Base-by-base conservation (phyloP, 2,888 invertebrate genomes). In the Leptopilina drosophilae region DNA sequence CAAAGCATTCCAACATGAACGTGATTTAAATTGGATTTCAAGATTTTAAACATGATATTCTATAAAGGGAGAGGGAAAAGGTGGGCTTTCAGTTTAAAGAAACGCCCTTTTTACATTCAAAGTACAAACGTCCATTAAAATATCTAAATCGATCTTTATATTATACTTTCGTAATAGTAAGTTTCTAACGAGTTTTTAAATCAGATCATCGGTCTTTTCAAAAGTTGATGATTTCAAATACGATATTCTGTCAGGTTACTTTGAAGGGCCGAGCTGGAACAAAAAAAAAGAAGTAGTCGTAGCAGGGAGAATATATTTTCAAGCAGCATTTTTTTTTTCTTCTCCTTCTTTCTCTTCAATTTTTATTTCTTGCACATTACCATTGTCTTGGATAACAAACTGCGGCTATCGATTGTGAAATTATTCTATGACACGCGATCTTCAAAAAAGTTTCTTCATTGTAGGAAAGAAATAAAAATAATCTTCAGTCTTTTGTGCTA, bases 341-440 rank as follows among this genome's bases (percentile, higher is more conserved):
- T 49, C 3, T 49, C 7, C 1, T 46, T 46, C 46, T 46, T 46
- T 33, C 33, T 46, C 9, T 46, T 46, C 46, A 7, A 46, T 46
- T 46, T 46, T 46, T 49, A 12, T 49, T 49, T 49, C 11, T 56
- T 53, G 56, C 56, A 73, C 56, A 73, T 73, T 73, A 73, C 26
- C 33, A 56, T 53, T 56, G 56, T 33, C 33, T 40, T 62, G 73
- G 56, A 33, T 33, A 53, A 73, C 53, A 26, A 73, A 56, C 53
- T 56, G 53, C 33, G 46, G 7, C 53, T 11, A 73, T 56, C 56
- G 73, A 73, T 73, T 73, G 53, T 33, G 53, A 73, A 56, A 73
- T 73, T 73, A 73, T 73, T n/a, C 56, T 73, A 8, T n/a, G 33
- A 40, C 73, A 73, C 73, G 73, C 73, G n/a, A 73, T 53, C 73